These are phyloP conservation scores for Geotrupes spiniger DNA, from an alignment of 2,888 invertebrate genomes.

Conservation along the genomic window DNA sequence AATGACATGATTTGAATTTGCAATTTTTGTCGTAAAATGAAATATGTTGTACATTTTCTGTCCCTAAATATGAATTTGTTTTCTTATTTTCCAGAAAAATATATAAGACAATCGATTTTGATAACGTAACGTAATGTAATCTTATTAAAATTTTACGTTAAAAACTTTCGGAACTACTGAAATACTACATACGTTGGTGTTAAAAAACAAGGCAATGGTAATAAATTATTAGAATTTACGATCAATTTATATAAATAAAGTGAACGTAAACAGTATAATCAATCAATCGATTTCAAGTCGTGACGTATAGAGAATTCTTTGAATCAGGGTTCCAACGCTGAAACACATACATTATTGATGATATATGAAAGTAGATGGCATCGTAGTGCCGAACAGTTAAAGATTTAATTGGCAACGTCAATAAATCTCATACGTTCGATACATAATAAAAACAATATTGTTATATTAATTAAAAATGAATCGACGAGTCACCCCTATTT, in stretches of 20 bases:
- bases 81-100: too few species aligned
- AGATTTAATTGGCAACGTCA: constrained; percentile 9
- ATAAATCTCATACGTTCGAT: background rate
- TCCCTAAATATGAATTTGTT: too few species aligned
- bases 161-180: too few species aligned
- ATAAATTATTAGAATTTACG: constrained; percentile 20
- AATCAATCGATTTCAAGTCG: constrained; percentile 24
- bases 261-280: constrained; percentile 26
- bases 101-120: too few species aligned
- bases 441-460: background rate
- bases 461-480: too few species aligned
- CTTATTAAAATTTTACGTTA: too few species aligned
- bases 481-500: too few species aligned
- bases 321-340: constrained; percentile 11
- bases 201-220: constrained; percentile 5
- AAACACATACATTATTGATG: constrained; percentile 15
- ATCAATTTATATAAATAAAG: constrained; percentile 23
- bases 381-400: background rate
- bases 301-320: constrained; percentile 17
- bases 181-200: too few species aligned
- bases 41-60: too few species aligned
- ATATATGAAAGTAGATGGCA: constrained; percentile 4
- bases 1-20: too few species aligned
- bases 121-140: too few species aligned
- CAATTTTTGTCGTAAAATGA: too few species aligned